Percentiles rank a stretch among this genome's conserved stretches.
Conservation (phyloP, 2,888 invertebrate genomes). For the Drosophila pseudotalamancana region DNA sequence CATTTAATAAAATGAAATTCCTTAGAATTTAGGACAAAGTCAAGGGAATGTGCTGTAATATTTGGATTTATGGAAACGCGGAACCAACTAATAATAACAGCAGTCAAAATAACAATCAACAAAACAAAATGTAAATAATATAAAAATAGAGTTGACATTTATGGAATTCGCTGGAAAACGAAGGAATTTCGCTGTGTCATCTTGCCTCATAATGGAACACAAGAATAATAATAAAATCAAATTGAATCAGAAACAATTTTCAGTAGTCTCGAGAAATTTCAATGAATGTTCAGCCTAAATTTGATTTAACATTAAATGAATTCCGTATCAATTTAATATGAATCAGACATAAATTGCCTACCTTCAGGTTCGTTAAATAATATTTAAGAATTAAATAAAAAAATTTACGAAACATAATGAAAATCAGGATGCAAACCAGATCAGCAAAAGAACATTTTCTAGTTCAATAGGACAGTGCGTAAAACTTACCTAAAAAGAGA, state of each 20-base stretch:
- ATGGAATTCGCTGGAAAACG: not conserved
- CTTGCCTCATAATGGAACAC: not conserved
- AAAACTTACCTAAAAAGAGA: constrained; percentile 42
- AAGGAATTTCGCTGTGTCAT: not conserved
- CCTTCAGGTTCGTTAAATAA: no score
- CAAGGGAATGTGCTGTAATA: no score
- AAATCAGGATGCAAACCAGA: no score
- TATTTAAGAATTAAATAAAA: no score
- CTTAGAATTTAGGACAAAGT: no score
- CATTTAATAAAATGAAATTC: no score
- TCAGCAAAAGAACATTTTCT: not conserved
- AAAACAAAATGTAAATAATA: not conserved
- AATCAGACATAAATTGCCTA: no score
- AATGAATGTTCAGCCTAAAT: not conserved
- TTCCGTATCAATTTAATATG: not conserved
- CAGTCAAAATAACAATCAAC: no score
- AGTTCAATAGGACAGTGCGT: not conserved
- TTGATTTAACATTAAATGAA: not conserved
- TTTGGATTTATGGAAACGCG: no score
- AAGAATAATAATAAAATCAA: not conserved
- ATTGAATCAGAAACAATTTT: not conserved
- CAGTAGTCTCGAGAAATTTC: not conserved
- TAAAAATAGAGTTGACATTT: constrained; percentile 1
- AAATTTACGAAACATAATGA: no score
- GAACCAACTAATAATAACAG: not conserved